Percentiles rank a stretch among this genome's conserved stretches.
phyloP scores from a whole-genome alignment of 2,113 vertebrate species.

The Zosterops borbonicus region DNA sequence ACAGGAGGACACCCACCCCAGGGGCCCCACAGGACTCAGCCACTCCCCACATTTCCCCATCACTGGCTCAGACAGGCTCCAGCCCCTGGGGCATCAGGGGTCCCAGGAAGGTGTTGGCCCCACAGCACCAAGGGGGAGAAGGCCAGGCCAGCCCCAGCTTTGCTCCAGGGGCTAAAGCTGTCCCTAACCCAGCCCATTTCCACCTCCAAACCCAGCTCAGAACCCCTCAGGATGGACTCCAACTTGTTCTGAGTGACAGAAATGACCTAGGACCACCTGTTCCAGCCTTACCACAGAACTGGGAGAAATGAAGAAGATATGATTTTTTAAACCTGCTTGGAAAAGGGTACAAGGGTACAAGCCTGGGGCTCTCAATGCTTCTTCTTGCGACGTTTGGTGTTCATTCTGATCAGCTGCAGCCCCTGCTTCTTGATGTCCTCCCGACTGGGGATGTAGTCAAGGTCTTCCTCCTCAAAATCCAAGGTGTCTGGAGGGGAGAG shows the following conservation, averaged over 20 bases:
- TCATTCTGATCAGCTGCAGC: neutral
- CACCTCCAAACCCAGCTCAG: neutral
- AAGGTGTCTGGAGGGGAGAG: neutral
- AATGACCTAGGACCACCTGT: neutral
- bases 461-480: neutral
- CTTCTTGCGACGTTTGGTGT: neutral
- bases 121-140: neutral
- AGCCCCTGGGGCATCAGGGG: neutral
- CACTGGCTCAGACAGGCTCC: fast-evolving
- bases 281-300: neutral
- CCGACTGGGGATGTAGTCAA: neutral
- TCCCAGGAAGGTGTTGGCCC: neutral
- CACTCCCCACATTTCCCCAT: neutral
- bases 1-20: fast-evolving
- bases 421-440: neutral
- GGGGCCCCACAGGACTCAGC: neutral
- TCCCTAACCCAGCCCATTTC: neutral
- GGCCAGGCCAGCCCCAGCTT: neutral
- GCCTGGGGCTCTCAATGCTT: neutral
- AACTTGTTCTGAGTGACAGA: fast-evolving
- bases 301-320: neutral
- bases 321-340: neutral
- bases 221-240: neutral
- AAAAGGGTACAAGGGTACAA: neutral
- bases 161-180: neutral